Percentiles rank a stretch among this genome's conserved stretches.
phyloP scores from a whole-genome alignment of 2,797 vertebrate species.

The Aeoliscus strigatus region DNA sequence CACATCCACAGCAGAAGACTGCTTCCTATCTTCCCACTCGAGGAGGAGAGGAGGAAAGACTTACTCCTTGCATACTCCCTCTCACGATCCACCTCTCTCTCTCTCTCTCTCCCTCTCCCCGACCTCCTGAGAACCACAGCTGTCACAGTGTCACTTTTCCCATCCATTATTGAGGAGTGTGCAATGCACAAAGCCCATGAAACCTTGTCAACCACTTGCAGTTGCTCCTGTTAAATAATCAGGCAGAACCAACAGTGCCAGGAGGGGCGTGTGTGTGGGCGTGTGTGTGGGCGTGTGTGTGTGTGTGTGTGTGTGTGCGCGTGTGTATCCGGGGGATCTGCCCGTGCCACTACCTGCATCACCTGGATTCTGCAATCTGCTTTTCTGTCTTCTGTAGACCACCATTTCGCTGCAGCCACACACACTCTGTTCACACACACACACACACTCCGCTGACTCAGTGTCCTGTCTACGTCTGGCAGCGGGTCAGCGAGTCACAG shows the following conservation, averaged over 20 bases:
- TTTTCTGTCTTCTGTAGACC: conserved; percentile 3
- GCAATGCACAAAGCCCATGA: conserved; percentile 67
- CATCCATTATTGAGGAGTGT: conserved; percentile 70
- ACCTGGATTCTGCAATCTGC: conserved; percentile 49
- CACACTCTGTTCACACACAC: background rate
- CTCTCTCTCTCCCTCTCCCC: conserved; percentile 27
- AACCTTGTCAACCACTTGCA: conserved; percentile 72
- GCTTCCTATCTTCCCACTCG: conserved; percentile 55
- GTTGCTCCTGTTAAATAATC: conserved; percentile 72
- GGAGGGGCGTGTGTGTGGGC: no score
- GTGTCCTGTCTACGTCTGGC: conserved; percentile 17
- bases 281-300: no score
- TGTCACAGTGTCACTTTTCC: conserved; percentile 72
- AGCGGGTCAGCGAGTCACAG: no score
- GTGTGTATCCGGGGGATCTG: conserved; percentile 53
- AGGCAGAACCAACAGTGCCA: conserved; percentile 65
- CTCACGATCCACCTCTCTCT: conserved; percentile 4
- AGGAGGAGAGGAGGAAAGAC: conserved; percentile 51
- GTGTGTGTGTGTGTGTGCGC: no score
- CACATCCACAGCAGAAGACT: conserved; percentile 41
- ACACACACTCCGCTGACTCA: conserved; percentile 4
- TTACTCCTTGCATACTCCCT: conserved; percentile 49
- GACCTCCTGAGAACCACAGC: conserved; percentile 69
- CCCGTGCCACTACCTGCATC: conserved; percentile 53
- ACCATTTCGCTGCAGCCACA: conserved; percentile 6